These are phyloP conservation scores for Oryzias javanicus DNA, from an alignment of 2,113 vertebrate species.

Conservation along the genomic window DNA sequence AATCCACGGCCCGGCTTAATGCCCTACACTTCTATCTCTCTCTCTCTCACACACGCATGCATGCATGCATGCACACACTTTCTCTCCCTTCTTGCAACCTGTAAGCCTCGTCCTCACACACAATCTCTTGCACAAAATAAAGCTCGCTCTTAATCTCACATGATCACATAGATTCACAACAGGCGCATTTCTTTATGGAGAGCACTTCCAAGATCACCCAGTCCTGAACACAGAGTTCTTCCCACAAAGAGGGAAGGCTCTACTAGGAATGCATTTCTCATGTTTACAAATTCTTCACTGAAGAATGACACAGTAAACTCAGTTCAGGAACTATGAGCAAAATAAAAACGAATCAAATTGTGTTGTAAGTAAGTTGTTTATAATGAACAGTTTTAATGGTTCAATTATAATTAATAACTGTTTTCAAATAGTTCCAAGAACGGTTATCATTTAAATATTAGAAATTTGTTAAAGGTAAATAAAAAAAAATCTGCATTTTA, in stretches of 20 bases:
- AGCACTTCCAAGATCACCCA: neutral
- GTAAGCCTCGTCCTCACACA: neutral
- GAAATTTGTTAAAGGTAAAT: no score
- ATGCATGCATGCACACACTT: slow-evolving; percentile 15
- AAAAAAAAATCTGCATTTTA: no score
- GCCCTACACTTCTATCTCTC: slow-evolving; percentile 44
- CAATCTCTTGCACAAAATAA: slow-evolving; percentile 11
- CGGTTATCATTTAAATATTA: no score
- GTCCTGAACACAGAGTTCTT: neutral
- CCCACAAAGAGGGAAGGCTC: neutral
- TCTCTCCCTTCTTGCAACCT: slow-evolving; percentile 11
- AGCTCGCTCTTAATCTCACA: neutral
- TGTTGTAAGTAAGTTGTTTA: no score
- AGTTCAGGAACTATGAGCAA: neutral
- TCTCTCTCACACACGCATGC: slow-evolving; percentile 1
- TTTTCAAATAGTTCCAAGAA: no score
- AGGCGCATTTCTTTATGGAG: neutral
- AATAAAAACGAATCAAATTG: neutral
- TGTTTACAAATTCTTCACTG: neutral
- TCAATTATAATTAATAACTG: no score
- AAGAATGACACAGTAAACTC: neutral
- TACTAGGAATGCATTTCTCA: neutral
- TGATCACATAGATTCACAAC: neutral
- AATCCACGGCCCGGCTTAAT: slow-evolving; percentile 68
- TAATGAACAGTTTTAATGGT: no score